Evolutionary conservation across 2,888 invertebrate species (phyloP).

Genomic region (Amblyteles armatorius): DNA sequence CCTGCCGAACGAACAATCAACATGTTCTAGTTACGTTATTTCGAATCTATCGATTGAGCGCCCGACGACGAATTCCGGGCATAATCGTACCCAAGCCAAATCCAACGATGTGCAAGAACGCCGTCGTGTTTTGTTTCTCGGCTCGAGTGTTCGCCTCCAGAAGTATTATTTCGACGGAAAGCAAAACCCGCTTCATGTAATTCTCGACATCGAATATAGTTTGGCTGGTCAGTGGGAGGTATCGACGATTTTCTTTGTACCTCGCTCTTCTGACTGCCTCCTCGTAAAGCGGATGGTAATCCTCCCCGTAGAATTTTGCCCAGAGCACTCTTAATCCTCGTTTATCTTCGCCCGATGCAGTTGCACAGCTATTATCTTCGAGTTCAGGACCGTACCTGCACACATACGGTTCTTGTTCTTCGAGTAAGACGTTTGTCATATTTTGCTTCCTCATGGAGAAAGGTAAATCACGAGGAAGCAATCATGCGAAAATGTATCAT

Average conservation of each 20-base stretch:
- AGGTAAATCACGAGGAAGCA: too few species aligned
- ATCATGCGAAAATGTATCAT: too few species aligned
- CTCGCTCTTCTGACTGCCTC: conserved; percentile 75
- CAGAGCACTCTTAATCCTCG: conserved; percentile 77
- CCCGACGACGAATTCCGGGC: not conserved
- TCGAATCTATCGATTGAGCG: not conserved
- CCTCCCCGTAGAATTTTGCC: conserved; percentile 81
- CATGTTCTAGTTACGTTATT: not conserved
- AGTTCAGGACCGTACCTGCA: conserved; percentile 76
- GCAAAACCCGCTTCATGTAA: conserved; percentile 81
- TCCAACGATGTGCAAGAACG: conserved; percentile 89
- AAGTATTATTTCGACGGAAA: conserved; percentile 87
- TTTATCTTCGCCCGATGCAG: conserved; percentile 70
- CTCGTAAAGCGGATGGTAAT: conserved; percentile 80
- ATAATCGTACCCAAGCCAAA: conserved; percentile 85
- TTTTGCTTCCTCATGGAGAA: not conserved
- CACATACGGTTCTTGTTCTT: not conserved
- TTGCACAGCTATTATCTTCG: conserved; percentile 60
- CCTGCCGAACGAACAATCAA: conserved; percentile 81
- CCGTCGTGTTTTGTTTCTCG: conserved; percentile 84
- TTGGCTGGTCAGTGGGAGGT: conserved; percentile 76
- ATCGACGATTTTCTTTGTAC: conserved; percentile 78
- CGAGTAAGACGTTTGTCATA: too few species aligned
- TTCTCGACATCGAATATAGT: conserved; percentile 82
- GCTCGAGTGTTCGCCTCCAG: conserved; percentile 88